A percentile compares a stretch with the other conserved stretches of the same genome.
Evolutionary conservation across 1,140 invertebrate species (phyloP).

Genomic region (Lethrus apterus): DNA sequence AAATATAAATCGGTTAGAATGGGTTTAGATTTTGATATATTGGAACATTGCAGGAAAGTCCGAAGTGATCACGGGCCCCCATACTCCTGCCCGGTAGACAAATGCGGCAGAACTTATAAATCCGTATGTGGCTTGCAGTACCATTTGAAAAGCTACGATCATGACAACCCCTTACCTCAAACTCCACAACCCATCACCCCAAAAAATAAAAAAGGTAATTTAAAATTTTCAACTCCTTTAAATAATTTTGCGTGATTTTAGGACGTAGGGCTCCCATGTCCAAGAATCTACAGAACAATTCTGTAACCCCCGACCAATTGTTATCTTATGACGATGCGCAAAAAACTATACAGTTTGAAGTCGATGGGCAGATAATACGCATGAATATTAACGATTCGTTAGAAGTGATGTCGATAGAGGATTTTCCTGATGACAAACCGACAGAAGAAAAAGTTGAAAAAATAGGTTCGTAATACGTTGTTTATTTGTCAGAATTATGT

Average conservation of each 20-base stretch:
- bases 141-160: conserved; percentile 77
- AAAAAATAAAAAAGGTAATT: conserved; percentile 47
- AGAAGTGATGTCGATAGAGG: conserved; percentile 55
- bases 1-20: conserved; percentile 40
- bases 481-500: background rate
- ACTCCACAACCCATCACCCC: conserved; percentile 35
- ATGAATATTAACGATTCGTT: conserved; percentile 54
- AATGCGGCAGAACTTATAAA: conserved; percentile 79
- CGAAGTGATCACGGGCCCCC: conserved; percentile 71
- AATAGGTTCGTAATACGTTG: conserved; percentile 13
- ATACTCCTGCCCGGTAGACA: conserved; percentile 74
- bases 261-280: conserved; percentile 15
- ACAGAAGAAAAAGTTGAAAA: conserved; percentile 23
- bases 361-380: conserved; percentile 63
- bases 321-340: conserved; percentile 72
- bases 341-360: conserved; percentile 75
- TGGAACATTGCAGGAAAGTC: conserved; percentile 75
- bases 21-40: conserved; percentile 74
- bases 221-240: background rate
- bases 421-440: conserved; percentile 48
- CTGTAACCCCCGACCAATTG: conserved; percentile 50
- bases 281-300: conserved; percentile 38
- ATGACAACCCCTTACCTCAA: conserved; percentile 54
- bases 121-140: conserved; percentile 78
- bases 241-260: background rate